phyloP scores from a whole-genome alignment of 2,888 invertebrate species.

The Coenonympha glycerion region DNA sequence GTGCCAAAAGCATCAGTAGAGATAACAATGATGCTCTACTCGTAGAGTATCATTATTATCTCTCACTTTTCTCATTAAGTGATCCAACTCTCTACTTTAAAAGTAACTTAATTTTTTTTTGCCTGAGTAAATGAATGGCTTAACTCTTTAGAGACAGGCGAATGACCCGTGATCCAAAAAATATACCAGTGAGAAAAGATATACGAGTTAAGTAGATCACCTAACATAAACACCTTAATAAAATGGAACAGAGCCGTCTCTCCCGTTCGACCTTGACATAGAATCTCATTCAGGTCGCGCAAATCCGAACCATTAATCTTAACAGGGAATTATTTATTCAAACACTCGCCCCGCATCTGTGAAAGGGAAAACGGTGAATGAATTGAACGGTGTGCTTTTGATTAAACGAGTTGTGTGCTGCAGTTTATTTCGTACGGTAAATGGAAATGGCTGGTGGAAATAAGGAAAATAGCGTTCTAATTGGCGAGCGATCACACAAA shows the following conservation, averaged over 20 bases:
- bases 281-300: constrained; percentile 31
- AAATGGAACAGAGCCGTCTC: constrained; percentile 1
- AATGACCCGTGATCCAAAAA: too few species aligned
- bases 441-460: not conserved
- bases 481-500: not conserved
- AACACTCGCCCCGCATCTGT: constrained; percentile 34
- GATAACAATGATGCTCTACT: too few species aligned
- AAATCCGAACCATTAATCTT: constrained; percentile 32
- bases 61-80: too few species aligned
- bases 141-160: too few species aligned
- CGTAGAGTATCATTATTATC: too few species aligned
- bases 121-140: too few species aligned
- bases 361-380: constrained; percentile 31
- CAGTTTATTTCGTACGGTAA: not conserved
- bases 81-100: too few species aligned
- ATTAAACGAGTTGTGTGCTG: not conserved
- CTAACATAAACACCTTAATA: constrained; percentile 12
- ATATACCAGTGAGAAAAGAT: too few species aligned
- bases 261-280: constrained; percentile 23
- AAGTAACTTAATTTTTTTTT: too few species aligned
- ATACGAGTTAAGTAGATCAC: too few species aligned
- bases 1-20: too few species aligned
- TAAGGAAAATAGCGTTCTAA: not conserved
- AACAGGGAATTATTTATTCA: constrained; percentile 42
- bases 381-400: constrained; percentile 32